Conservation (phyloP, 2,888 invertebrate genomes). For the Ceraclea dissimilis region DNA sequence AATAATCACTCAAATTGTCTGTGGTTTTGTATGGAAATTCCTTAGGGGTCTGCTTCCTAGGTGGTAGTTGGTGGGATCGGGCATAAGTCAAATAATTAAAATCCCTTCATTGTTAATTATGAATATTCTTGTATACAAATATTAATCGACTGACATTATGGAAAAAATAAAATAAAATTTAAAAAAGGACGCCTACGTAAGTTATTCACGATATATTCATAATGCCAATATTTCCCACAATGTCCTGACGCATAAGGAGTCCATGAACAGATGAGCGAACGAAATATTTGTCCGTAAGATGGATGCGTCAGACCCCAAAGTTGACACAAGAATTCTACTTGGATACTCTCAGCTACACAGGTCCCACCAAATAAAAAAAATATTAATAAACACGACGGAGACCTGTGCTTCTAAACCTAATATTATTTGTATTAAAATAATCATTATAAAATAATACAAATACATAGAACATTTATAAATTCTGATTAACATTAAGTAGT, state of each 20-base stretch:
- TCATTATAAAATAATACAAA: no score
- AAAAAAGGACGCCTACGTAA: not conserved
- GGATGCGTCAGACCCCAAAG: constrained; percentile 25
- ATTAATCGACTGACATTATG: not conserved
- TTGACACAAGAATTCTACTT: constrained; percentile 24
- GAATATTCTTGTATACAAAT: not conserved
- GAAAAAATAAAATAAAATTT: no score
- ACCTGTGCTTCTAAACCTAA: not conserved
- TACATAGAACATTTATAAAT: no score
- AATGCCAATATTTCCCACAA: constrained; percentile 19
- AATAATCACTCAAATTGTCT: no score
- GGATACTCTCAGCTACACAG: not conserved
- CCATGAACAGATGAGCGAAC: constrained; percentile 21
- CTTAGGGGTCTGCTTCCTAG: no score
- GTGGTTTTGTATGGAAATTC: no score
- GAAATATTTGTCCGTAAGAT: constrained; percentile 26
- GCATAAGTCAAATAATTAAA: no score
- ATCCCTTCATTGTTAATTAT: not conserved
- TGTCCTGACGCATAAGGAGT: constrained; percentile 19
- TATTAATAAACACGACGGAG: constrained; percentile 17
- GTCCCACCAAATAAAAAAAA: not conserved
- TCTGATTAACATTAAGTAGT: no score
- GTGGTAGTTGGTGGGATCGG: no score
- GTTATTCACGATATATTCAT: not conserved
- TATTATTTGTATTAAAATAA: not conserved